Base-by-base conservation (phyloP, 1,140 invertebrate genomes). In the Drosophila jambulina region DNA sequence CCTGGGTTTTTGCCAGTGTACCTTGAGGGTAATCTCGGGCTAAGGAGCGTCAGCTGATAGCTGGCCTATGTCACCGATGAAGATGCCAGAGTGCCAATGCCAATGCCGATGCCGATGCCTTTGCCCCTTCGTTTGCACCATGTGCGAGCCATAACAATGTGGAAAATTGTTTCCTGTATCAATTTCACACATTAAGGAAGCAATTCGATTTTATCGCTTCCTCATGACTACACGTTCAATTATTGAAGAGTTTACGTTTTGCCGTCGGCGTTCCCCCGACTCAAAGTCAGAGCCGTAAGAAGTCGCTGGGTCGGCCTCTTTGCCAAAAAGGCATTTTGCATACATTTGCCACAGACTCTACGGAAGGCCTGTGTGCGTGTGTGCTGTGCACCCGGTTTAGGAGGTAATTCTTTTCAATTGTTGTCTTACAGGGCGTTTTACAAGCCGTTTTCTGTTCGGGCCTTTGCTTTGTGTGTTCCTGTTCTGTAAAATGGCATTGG, bases 151-250 rank as follows among this genome's bases (percentile, higher is more conserved):
- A 91, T 91, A 91, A 91, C 87, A 91, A 91, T 91, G 88, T 83
- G 87, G 87, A 91, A 91, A 91, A 91, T 91, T 91, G 88, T 91
- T 91, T 91, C 87, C 87, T 87, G 88, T 91, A 91, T 91, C 88
- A 91, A 91, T 91, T 91, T 91, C 83, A 91, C 88, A 91, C 83
- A 91, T 91, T 91, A 91, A 91, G 87, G 87, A 91, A 91, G 83
- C 88, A 87, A 91, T 91, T 91, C 81, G 83, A 87, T 91, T 91
- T 91, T 91, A 91, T 91, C 88, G 83, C 80, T 91, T 91, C 87
- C 88, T 91, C 85, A 88, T 90, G 86, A 91, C 86, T 91, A 91
- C 82, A 90, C 86, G 86, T 90, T 90, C 85, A 88, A 88, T 88
- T 90, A 88, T 88, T 90, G 85, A 88, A 88, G 85, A 88, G 85